These are phyloP conservation scores for Megaceryle torquata DNA, from an alignment of 2,113 vertebrate species.

Conservation along the genomic window DNA sequence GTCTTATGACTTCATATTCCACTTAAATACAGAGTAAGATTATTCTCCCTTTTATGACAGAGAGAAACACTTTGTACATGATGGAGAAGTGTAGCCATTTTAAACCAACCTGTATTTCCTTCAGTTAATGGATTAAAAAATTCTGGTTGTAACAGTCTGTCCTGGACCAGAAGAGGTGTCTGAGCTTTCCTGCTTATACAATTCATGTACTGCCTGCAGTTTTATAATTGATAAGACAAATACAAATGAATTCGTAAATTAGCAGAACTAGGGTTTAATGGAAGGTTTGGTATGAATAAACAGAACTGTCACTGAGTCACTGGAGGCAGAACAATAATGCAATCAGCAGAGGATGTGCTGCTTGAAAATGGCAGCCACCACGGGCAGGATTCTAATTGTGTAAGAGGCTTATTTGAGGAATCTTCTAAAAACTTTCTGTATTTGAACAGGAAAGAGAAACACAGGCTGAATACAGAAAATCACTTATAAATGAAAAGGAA, in stretches of 20 bases:
- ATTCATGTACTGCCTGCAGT: neutral
- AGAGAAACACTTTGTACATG: neutral
- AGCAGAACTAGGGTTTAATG: conserved; percentile 1
- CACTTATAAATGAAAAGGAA: conserved; percentile 40
- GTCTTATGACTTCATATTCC: neutral
- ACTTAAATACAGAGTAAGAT: neutral
- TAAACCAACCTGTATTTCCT: neutral
- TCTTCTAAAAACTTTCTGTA: neutral
- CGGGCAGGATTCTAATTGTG: conserved; percentile 37
- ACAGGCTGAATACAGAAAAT: neutral
- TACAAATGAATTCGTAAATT: conserved; percentile 20
- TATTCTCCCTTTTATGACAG: neutral
- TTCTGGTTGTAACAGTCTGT: neutral
- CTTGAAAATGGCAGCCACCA: neutral
- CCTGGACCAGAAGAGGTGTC: neutral
- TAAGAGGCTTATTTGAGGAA: conserved; percentile 22
- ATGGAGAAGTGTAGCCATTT: neutral
- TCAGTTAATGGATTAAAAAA: neutral
- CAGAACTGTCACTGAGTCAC: neutral
- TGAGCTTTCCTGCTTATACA: neutral
- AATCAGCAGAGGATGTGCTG: conserved; percentile 48
- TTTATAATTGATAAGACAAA: neutral
- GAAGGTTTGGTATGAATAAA: conserved; percentile 35
- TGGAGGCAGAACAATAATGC: conserved; percentile 47
- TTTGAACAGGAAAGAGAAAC: conserved; percentile 1